These are phyloP conservation scores for Trogon melanurus DNA, from an alignment of 2,113 vertebrate genomes.

Conservation along the genomic window DNA sequence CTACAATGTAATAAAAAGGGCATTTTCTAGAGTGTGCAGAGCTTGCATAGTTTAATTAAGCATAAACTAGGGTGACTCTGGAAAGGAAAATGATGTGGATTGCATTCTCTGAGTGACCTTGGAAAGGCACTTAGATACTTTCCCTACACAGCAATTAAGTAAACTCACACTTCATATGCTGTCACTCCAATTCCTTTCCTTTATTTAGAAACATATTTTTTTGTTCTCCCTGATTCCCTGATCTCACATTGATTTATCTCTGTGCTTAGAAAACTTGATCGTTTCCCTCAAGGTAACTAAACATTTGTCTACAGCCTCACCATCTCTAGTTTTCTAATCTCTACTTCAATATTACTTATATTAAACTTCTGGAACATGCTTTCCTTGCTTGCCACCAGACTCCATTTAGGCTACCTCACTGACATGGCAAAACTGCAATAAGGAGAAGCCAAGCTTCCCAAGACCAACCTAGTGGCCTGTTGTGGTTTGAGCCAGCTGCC, in stretches of 20 bases:
- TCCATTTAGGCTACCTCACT: not conserved
- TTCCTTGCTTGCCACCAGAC: not conserved
- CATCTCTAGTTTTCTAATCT: conserved; percentile 4
- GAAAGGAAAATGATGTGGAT: conserved; percentile 54
- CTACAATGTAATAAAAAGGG: conserved; percentile 59
- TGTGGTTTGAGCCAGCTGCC: too few relatives aligned
- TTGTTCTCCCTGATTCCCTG: conserved; percentile 9
- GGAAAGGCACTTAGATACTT: conserved; percentile 25
- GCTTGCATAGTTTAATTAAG: conserved; percentile 72
- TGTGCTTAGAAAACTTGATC: conserved; percentile 7
- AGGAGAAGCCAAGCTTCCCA: not conserved
- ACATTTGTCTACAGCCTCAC: conserved; percentile 4
- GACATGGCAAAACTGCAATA: not conserved
- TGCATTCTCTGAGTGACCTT: conserved; percentile 57
- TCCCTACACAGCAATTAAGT: conserved; percentile 1
- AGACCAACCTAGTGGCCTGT: not conserved
- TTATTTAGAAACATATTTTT: conserved; percentile 40
- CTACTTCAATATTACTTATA: not conserved
- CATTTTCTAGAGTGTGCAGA: conserved; percentile 69
- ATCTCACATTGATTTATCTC: conserved; percentile 1
- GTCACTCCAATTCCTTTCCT: conserved; percentile 9
- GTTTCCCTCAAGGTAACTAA: conserved; percentile 3
- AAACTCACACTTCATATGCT: conserved; percentile 8
- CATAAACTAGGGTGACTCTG: conserved; percentile 64
- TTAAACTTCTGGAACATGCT: conserved; percentile 1